Percentiles rank a stretch among this genome's conserved stretches.
These are phyloP conservation scores for Melipona beecheii DNA, from an alignment of 2,888 invertebrate genomes.

Conservation along the genomic window DNA sequence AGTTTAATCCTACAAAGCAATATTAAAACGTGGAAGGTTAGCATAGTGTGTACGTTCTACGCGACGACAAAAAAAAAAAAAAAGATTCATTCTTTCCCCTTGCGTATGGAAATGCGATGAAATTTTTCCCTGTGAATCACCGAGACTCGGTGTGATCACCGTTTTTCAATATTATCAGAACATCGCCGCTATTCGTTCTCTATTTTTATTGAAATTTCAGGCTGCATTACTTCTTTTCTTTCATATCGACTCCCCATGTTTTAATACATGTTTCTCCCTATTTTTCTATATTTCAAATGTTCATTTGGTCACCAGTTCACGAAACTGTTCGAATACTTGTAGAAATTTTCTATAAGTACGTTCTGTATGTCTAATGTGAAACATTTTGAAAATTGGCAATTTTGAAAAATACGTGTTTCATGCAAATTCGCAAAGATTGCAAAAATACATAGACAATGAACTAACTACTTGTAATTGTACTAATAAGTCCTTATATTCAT, in stretches of 20 bases:
- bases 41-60: not conserved
- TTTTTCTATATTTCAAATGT: not conserved
- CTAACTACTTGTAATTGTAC: not conserved
- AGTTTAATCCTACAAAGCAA: slow-evolving; percentile 23
- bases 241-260: not conserved
- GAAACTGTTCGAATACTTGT: not conserved
- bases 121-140: slow-evolving; percentile 17
- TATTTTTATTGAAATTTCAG: not conserved
- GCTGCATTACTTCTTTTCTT: not conserved
- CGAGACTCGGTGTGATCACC: not conserved
- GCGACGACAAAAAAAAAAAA: not conserved
- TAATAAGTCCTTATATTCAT: too few species aligned
- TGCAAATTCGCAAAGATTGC: too few species aligned
- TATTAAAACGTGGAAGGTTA: slow-evolving; percentile 27
- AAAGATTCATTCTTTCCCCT: not conserved
- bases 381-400: too few species aligned
- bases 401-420: not conserved
- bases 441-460: not conserved
- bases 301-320: not conserved
- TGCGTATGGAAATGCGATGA: slow-evolving; percentile 13
- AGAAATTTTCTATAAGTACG: not conserved
- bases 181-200: not conserved
- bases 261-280: not conserved
- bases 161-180: slow-evolving; percentile 21
- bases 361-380: too few species aligned